These are phyloP conservation scores for Vulpes lagopus DNA, from an alignment of 2,113 vertebrate species.

Conservation along the genomic window DNA sequence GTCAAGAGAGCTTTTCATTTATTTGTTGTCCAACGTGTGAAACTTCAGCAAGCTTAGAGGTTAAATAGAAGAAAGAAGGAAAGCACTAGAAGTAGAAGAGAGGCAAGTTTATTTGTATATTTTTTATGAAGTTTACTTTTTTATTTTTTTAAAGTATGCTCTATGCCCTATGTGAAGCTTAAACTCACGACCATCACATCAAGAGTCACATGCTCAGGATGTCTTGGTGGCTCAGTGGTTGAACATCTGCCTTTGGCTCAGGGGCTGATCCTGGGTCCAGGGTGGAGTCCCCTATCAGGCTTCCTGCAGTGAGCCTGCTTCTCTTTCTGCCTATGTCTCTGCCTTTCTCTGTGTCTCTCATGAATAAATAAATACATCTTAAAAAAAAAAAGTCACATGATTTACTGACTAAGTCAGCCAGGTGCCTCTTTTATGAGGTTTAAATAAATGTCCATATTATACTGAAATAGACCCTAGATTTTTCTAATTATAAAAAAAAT, in stretches of 20 bases:
- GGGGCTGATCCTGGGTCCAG: too few relatives aligned
- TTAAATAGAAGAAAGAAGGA: not conserved
- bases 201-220: not conserved
- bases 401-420: not conserved
- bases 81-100: not conserved
- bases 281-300: too few relatives aligned
- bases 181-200: not conserved
- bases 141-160: not conserved
- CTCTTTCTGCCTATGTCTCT: too few relatives aligned
- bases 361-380: too few relatives aligned
- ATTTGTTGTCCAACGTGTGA: not conserved
- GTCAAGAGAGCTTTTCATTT: not conserved
- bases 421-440: not conserved
- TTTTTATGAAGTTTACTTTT: not conserved
- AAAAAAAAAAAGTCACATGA: not conserved
- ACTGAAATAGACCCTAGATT: not conserved
- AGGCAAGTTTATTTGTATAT: not conserved
- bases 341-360: too few relatives aligned
- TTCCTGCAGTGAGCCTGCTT: too few relatives aligned
- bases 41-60: not conserved
- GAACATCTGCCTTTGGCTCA: too few relatives aligned
- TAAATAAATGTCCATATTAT: not conserved
- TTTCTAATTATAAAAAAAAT: slow-evolving; percentile 27
- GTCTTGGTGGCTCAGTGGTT: too few relatives aligned
- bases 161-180: not conserved